phyloP scores from a whole-genome alignment of 2,888 invertebrate genomes.

The Tenthredo distinguenda region DNA sequence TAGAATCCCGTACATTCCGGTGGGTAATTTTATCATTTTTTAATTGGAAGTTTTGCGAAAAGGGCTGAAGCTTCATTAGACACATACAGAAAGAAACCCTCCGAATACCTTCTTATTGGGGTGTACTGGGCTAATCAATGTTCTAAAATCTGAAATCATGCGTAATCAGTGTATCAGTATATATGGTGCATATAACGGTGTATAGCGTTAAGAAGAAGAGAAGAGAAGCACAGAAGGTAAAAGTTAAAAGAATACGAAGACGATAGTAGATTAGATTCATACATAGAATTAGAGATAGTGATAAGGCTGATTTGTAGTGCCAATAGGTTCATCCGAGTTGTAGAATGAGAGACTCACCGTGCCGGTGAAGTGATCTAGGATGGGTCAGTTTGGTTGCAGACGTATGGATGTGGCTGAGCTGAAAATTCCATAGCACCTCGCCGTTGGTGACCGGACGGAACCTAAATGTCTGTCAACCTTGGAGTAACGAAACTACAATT shows the following conservation, averaged over 20 bases:
- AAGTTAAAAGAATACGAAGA: conserved; percentile 40
- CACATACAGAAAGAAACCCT: not conserved
- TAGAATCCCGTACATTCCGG: not conserved
- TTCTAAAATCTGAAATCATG: not conserved
- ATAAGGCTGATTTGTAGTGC: not conserved
- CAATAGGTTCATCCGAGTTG: conserved; percentile 40
- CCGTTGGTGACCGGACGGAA: conserved; percentile 63
- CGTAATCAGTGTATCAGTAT: not conserved
- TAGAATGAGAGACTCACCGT: conserved; percentile 73
- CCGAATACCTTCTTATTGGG: not conserved
- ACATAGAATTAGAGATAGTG: conserved; percentile 52
- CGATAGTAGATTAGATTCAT: conserved; percentile 31
- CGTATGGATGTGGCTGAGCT: conserved; percentile 68
- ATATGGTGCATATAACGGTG: not conserved
- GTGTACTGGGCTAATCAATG: not conserved
- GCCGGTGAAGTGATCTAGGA: conserved; percentile 74
- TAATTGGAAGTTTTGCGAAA: not conserved
- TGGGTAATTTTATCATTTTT: not conserved
- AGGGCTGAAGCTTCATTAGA: not conserved
- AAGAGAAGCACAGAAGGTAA: conserved; percentile 51
- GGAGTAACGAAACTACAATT: conserved; percentile 57
- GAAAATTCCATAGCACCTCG: conserved; percentile 69
- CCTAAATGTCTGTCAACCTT: conserved; percentile 67
- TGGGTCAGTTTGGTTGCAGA: conserved; percentile 70
- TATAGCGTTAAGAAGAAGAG: not conserved